phyloP scores from a whole-genome alignment of 2,888 invertebrate genomes.

The Alloplasta piceator region DNA sequence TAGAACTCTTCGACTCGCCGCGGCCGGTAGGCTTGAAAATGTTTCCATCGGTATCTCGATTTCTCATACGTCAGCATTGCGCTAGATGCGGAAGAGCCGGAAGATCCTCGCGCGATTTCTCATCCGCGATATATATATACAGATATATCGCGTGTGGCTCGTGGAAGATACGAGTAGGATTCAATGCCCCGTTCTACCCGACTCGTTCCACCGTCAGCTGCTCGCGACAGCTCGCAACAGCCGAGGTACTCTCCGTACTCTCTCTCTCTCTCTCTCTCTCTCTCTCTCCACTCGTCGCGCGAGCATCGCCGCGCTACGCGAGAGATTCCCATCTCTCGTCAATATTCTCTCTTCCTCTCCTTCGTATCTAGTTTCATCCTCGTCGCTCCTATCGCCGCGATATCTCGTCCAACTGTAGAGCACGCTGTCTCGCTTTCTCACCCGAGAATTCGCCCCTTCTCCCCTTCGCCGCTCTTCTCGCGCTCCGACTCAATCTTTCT shows the following conservation, averaged over 20 bases:
- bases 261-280: too few relatives aligned
- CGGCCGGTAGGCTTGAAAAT: too few relatives aligned
- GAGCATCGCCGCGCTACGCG: conserved; percentile 7
- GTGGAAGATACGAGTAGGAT: conserved; percentile 26
- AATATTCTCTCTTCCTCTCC: conserved; percentile 44
- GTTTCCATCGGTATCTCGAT: too few relatives aligned
- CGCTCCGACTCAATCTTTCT: conserved; percentile 29
- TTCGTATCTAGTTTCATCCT: conserved; percentile 42
- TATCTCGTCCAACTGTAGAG: conserved; percentile 74
- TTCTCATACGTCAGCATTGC: too few relatives aligned
- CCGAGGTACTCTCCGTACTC: conserved; percentile 26
- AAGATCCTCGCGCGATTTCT: not conserved
- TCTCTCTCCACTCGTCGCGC: too few relatives aligned
- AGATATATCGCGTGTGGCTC: not conserved
- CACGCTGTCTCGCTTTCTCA: conserved; percentile 45
- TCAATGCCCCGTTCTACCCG: conserved; percentile 2
- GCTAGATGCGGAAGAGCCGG: conserved; percentile 6
- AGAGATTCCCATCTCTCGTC: conserved; percentile 48
- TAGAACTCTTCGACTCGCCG: not conserved
- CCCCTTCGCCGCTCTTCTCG: conserved; percentile 29
- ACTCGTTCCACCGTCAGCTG: conserved; percentile 41
- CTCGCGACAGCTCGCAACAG: conserved; percentile 12
- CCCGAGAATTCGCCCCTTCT: conserved; percentile 17
- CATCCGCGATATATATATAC: not conserved
- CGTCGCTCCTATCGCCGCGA: conserved; percentile 53